Evolutionary conservation across 2,888 invertebrate genomes (phyloP), one percentile per base, ranked within the genome.

Genomic region (Meteorus cinctellus): DNA sequence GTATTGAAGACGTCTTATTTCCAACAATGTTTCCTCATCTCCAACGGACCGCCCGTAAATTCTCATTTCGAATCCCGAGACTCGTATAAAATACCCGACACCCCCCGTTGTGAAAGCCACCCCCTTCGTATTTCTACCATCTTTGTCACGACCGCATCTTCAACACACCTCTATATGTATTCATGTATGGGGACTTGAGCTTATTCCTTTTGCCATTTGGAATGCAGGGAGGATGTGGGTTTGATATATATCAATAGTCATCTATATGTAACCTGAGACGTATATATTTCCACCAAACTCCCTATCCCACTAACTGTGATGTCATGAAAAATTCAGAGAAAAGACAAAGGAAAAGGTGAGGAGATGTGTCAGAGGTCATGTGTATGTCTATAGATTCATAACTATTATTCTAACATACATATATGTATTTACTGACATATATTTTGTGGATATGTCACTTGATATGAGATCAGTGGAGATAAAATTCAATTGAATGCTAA

Each of bases 51-150:
- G 86, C 82, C 86, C 88, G 88, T 89, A 89, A 89, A 89, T 89
- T 84, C 86, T 88, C 88, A 87, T 89, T 88, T 84, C 86, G 84
- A 87, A 88, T 87, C 79, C 77, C 86, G 83, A 86, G 86, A 86
- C 87, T 87, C 88, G 83, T 89, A 88, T 88, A 88, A 88, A 88
- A 87, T 85, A 82, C 82, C 85, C 63, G 66, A 59, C 69, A 75
- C 68, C 78, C 68, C 78, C 51, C 72, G 65, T 55, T 76, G 36
- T 34, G 66, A 72, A 41, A 73, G 29, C 70, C 70, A 71, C 72
- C 70, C 51, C 72, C 29, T 66, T 51, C 31, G 48, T 63, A 48
- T 79, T 75, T 24, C 79, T 77, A 75, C 76, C 80, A 72, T 79
- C 81, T 77, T 78, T 77, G 78, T 80, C 81, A 76, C 80, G 27